Evolutionary conservation across 1,140 invertebrate genomes (phyloP), one percentile per base, ranked within the genome.

Genomic region (Stratiolaelaps scimitus): DNA sequence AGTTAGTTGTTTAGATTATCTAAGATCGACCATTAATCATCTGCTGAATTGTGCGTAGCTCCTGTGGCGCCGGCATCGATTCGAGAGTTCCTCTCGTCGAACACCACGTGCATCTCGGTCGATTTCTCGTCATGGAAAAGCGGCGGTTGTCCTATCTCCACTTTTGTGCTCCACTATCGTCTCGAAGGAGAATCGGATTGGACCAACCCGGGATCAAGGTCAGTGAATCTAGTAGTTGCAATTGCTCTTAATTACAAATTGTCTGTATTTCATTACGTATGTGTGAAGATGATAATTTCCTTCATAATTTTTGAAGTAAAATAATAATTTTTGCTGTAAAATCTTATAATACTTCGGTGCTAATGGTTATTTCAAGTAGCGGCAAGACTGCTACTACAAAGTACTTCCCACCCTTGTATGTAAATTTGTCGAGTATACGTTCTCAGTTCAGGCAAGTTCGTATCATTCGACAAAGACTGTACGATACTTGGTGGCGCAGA

Each of bases 101-200:
- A 80, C 69, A 85, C 84, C 2, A 88, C 86, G 0, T 84, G 82
- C 7, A 80, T 87, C 2, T 75, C 83, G 2, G 77, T 90, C 0
- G 79, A 84, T 45, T 75, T 90, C 7, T 82, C 83, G 68, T 80
- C 83, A 2, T 90, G 88, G 87, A 83, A 84, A 2, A 84, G 86
- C 69, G 86, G 86, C 53, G 86, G 85, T 1, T 90, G 88, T 73
- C 83, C 86, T 0, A 82, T 91, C 40, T 73, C 81, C 15, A 84
- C 83, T 72, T 90, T 87, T 72, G 82, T 87, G 64, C 83, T 93
- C 5, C 86, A 90, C 71, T 92, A 89, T 73, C 64, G 53, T 17
- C 7, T 45, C 30, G 53, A 60, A 17, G 53, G 53, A 60, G 53
- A 60, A 2, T 60, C 53, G 17, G 53, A 60, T 2, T 60, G 53